Percentiles rank a stretch among this genome's conserved stretches.
Conservation (phyloP, 2,113 vertebrate genomes). For the Girardinichthys multiradiatus region DNA sequence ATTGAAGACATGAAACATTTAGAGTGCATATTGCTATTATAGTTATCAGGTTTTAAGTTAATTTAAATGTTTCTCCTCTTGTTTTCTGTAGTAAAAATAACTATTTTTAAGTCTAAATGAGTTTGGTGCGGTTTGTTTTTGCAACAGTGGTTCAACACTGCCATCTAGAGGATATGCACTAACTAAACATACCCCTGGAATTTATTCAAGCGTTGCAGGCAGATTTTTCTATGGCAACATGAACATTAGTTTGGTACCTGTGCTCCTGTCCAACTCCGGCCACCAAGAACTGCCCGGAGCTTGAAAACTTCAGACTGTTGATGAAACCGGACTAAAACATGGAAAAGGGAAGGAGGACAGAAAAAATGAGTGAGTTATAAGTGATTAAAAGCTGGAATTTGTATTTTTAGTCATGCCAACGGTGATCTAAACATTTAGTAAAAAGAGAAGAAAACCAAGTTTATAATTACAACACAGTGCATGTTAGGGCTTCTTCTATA, state of each 20-base stretch:
- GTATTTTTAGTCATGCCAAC: not conserved
- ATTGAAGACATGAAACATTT: not conserved
- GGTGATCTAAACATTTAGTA: not conserved
- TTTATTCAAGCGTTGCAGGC: not conserved
- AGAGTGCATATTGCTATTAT: not conserved
- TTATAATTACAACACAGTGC: not conserved
- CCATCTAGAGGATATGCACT: constrained; percentile 51
- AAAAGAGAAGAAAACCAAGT: too few species aligned
- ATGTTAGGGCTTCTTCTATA: not conserved
- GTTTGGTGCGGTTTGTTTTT: not conserved
- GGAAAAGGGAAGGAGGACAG: not conserved
- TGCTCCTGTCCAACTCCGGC: constrained; percentile 95
- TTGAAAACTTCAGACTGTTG: constrained; percentile 94
- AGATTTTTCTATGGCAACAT: constrained; percentile 45
- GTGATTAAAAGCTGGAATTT: not conserved
- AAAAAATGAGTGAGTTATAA: not conserved
- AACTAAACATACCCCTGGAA: not conserved
- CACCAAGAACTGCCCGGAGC: constrained; percentile 88
- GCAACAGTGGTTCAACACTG: constrained; percentile 22
- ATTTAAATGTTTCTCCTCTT: too few species aligned
- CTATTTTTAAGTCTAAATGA: not conserved
- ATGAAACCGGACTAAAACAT: constrained; percentile 86
- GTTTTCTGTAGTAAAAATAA: too few species aligned
- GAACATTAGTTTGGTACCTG: constrained; percentile 79
- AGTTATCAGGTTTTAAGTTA: not conserved